Evolutionary conservation across 2,888 invertebrate genomes (phyloP).

Genomic region (Patella pellucida): DNA sequence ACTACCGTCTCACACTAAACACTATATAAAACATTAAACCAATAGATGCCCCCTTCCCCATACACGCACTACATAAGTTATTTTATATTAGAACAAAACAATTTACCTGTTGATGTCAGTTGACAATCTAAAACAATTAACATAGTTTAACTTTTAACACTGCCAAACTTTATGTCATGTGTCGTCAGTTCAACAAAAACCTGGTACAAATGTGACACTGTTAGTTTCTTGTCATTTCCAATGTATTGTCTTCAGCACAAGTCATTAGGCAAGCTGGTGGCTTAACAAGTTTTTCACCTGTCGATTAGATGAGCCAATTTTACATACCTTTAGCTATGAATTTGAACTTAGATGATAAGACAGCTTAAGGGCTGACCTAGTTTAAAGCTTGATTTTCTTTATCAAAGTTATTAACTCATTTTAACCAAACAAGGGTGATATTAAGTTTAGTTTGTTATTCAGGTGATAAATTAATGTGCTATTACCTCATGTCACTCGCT

Average conservation of each 20-base stretch:
- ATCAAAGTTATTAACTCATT: slow-evolving; percentile 12
- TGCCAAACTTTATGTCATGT: not conserved
- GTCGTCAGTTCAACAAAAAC: not conserved
- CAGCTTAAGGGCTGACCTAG: slow-evolving; percentile 9
- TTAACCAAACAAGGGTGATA: slow-evolving; percentile 4
- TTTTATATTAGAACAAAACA: not conserved
- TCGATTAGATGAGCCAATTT: slow-evolving; percentile 10
- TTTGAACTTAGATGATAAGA: slow-evolving; percentile 1
- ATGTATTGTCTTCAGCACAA: slow-evolving; percentile 3
- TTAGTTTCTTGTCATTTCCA: not conserved
- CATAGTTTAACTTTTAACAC: not conserved
- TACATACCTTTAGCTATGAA: slow-evolving; percentile 10
- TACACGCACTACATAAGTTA: too few species aligned
- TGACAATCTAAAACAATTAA: not conserved
- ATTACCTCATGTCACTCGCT: slow-evolving; percentile 9
- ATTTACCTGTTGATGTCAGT: not conserved
- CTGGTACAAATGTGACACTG: not conserved
- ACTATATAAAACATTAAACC: too few species aligned
- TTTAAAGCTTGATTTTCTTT: slow-evolving; percentile 11
- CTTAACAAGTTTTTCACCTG: slow-evolving; percentile 10
- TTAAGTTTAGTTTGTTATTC: slow-evolving; percentile 2
- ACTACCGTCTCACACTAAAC: too few species aligned
- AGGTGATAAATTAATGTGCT: slow-evolving; percentile 6
- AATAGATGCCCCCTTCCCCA: too few species aligned
- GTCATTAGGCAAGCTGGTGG: slow-evolving; percentile 6